Evolutionary conservation across 1,140 invertebrate species (phyloP).

Genomic region (Cecropterus lyciades): DNA sequence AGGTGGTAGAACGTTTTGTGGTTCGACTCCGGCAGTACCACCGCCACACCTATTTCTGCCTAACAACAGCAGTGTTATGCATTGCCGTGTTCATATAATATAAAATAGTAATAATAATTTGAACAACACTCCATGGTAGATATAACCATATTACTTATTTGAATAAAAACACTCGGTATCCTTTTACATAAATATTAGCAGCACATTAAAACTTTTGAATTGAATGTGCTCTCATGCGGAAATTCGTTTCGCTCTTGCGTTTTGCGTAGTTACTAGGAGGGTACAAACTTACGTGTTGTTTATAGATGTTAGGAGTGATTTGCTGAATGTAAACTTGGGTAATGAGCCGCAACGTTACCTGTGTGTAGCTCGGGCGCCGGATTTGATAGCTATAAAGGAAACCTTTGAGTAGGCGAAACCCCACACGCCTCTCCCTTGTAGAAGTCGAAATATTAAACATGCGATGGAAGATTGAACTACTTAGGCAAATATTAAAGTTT

Average conservation of each 20-base stretch:
- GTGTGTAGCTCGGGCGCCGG: slow-evolving; percentile 53
- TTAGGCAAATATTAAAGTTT: slow-evolving; percentile 37
- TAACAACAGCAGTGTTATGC: no score
- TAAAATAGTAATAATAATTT: neutral
- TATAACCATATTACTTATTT: neutral
- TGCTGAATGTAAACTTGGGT: slow-evolving; percentile 61
- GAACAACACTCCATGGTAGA: neutral
- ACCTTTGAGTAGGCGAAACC: slow-evolving; percentile 34
- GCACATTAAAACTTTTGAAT: slow-evolving; percentile 36
- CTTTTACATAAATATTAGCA: slow-evolving; percentile 11
- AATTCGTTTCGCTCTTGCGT: slow-evolving; percentile 16
- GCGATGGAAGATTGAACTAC: slow-evolving; percentile 58
- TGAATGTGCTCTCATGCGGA: slow-evolving; percentile 30
- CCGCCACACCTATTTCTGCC: no score
- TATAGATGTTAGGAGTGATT: slow-evolving; percentile 56
- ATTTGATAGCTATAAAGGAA: slow-evolving; percentile 62
- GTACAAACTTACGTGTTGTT: slow-evolving; percentile 53
- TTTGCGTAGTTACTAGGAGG: slow-evolving; percentile 18
- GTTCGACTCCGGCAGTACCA: no score
- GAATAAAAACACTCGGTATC: slow-evolving; percentile 12
- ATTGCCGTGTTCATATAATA: no score
- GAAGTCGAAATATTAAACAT: slow-evolving; percentile 50
- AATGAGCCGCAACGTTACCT: slow-evolving; percentile 69
- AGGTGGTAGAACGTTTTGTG: no score
- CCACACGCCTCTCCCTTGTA: slow-evolving; percentile 13